Evolutionary conservation across 2,797 vertebrate genomes (phyloP), one percentile per base, ranked within the genome.

Genomic region (Intellagama lesueurii): DNA sequence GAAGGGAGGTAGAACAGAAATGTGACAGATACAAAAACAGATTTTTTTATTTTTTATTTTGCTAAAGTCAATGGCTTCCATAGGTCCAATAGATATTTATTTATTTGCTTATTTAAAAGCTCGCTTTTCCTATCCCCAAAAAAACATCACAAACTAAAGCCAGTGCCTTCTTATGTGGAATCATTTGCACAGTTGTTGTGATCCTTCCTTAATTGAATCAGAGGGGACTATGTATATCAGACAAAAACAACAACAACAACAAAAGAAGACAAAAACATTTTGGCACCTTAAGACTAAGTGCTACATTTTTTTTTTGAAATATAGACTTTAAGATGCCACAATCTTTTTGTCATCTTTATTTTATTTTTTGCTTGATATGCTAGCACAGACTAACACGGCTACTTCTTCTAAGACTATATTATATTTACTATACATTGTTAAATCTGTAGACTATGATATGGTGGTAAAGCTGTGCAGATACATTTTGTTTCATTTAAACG

Each of bases 401-500:
- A 14, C 52, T 14, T 56, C 14, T 56, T 56, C 52, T 56, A 56
- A 14, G 14, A 56, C 9, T 56, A 56, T 56, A 56, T 56, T 56
- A 56, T 9, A 56, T 56, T 11, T 56, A 56, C 52, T 56, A 56
- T 56, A 56, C 14, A 11, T 56, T 52, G 49, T 73, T 17, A 35
- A 35, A 32, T 78, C 14, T 30, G 22, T 0, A 60, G 69, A 83
- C 60, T 81, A 73, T 66, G 0, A 0, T 9, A 44, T 86, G 66
- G 0, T 56, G 81, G 22, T 75, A 0, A 0, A 0, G 24, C 19
- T 69, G 26, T 75, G 68, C 86, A 47, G 84, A 9, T 0, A 0
- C 0, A 0, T 0, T 19, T 19, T 0, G 0, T n/a, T 3, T 70
- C 0, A 4, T 52, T 64, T 0, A 0, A 87, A 70, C 6, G 0